These are phyloP conservation scores for Callinectes sapidus DNA, from an alignment of 2,888 invertebrate species.

Conservation along the genomic window DNA sequence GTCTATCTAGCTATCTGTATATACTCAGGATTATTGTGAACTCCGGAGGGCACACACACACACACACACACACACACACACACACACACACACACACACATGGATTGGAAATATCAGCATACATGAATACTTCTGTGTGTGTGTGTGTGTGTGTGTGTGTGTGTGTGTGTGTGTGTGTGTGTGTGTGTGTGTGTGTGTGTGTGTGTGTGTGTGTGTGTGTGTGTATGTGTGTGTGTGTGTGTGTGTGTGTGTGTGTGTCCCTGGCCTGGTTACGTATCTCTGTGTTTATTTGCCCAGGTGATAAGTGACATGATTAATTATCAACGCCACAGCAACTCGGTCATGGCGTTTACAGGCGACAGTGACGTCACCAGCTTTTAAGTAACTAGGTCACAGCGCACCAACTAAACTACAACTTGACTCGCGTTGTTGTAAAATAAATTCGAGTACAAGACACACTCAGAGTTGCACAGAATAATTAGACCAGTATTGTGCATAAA, in stretches of 20 bases:
- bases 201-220: constrained; percentile 1
- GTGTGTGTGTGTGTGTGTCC: background rate
- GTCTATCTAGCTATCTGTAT: too few species aligned
- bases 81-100: constrained; percentile 15
- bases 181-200: background rate
- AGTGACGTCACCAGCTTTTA: background rate
- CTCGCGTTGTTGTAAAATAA: too few species aligned
- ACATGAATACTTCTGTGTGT: background rate
- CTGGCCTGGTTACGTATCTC: background rate
- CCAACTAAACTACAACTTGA: too few species aligned
- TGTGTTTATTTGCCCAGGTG: background rate
- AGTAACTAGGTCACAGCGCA: background rate
- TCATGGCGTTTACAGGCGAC: background rate
- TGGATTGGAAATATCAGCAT: background rate
- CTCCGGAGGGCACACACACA: too few species aligned
- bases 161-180: too few species aligned
- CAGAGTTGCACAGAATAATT: too few species aligned
- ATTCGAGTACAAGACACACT: too few species aligned
- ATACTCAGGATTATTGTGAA: background rate
- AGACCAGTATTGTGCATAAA: too few species aligned
- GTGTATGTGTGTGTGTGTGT: background rate
- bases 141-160: background rate
- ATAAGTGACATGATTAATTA: background rate
- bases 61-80: too few species aligned
- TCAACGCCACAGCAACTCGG: background rate